These are phyloP conservation scores for Sipha flava DNA, from an alignment of 1,140 invertebrate species.

Conservation along the genomic window DNA sequence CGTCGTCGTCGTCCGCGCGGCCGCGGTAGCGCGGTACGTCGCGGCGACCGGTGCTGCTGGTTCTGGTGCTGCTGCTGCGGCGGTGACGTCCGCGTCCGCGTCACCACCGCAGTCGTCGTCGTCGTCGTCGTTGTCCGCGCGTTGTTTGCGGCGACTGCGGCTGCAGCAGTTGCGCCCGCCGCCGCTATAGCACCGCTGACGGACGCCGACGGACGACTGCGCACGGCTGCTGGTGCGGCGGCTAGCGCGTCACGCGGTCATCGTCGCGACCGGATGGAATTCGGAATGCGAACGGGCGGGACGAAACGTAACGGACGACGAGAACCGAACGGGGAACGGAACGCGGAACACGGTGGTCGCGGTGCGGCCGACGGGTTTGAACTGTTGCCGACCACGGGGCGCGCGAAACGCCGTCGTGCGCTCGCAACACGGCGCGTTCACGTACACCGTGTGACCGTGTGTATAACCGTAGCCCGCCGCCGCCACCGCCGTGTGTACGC, in stretches of 20 bases:
- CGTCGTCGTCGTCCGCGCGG: background rate
- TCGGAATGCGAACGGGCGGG: too few relatives aligned
- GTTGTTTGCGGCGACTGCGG: background rate
- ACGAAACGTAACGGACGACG: background rate
- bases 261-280: too few relatives aligned
- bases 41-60: background rate
- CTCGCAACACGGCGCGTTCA: background rate
- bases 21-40: background rate
- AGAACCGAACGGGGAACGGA: background rate
- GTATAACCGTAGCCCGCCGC: too few relatives aligned
- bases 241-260: too few relatives aligned
- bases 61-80: too few relatives aligned
- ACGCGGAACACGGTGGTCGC: background rate
- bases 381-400: background rate
- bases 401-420: background rate
- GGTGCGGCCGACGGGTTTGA: background rate
- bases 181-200: background rate
- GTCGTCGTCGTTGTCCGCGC: background rate
- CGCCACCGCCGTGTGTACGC: background rate
- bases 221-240: too few relatives aligned
- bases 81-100: background rate
- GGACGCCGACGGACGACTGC: too few relatives aligned
- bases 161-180: background rate
- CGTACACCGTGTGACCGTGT: background rate
- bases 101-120: background rate